phyloP scores from a whole-genome alignment of 2,797 vertebrate genomes.

The Leptatherina wallacei region DNA sequence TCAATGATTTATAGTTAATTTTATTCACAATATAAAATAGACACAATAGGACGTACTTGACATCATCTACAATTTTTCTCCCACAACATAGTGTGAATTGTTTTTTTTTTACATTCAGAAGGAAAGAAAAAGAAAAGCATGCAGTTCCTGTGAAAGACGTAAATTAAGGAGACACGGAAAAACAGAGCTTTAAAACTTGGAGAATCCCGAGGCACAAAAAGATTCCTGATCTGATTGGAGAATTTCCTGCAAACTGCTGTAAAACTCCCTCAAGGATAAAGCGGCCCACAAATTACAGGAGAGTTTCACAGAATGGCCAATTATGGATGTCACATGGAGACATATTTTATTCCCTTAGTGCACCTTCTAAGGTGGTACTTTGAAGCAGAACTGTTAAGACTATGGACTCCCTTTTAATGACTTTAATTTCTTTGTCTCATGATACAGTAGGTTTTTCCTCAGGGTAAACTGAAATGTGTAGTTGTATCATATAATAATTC shows the following conservation, averaged over 20 bases:
- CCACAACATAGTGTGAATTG: neutral
- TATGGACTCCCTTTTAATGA: neutral
- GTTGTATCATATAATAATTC: neutral
- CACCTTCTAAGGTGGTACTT: conserved; percentile 10
- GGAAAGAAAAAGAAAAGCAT: neutral
- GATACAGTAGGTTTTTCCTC: neutral
- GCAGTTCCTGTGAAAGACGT: neutral
- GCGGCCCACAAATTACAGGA: conserved; percentile 9
- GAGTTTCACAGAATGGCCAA: conserved; percentile 1
- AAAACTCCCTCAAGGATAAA: conserved; percentile 13
- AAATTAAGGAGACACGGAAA: neutral
- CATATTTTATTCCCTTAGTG: conserved; percentile 13
- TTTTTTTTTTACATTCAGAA: neutral
- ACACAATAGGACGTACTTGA: neutral
- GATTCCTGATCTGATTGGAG: conserved; percentile 2
- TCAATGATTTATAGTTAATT: conserved; percentile 3
- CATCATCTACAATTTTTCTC: neutral
- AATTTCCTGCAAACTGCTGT: conserved; percentile 11
- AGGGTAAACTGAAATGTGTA: neutral
- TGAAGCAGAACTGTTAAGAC: conserved; percentile 3
- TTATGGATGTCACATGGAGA: conserved; percentile 5
- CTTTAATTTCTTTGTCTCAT: neutral
- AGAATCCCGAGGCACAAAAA: neutral
- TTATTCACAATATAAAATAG: conserved; percentile 15
- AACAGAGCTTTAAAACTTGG: neutral